Percentiles rank a stretch among this genome's conserved stretches.
These are phyloP conservation scores for Eospalax fontanierii DNA, from an alignment of 2,797 vertebrate genomes.

Conservation along the genomic window DNA sequence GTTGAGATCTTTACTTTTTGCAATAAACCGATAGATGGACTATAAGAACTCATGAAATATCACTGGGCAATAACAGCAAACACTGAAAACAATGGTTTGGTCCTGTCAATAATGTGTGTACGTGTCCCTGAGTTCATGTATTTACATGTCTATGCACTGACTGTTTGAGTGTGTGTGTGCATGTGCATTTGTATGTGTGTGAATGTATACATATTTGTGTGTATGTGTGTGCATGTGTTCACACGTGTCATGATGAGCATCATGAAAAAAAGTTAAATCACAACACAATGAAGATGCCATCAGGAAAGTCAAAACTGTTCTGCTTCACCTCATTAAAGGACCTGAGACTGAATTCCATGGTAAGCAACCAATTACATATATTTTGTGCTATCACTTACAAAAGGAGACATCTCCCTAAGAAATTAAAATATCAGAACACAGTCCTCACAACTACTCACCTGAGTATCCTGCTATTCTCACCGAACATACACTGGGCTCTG, in stretches of 20 bases:
- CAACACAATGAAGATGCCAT: not conserved
- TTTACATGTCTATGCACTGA: too few species aligned
- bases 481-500: not conserved
- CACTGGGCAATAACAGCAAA: not conserved
- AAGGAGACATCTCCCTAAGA: not conserved
- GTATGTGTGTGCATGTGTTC: not conserved
- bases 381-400: not conserved
- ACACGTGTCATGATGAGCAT: not conserved
- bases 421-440: not conserved
- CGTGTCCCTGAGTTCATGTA: not conserved
- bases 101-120: not conserved
- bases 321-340: not conserved
- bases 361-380: not conserved
- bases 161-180: not conserved
- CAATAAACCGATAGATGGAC: not conserved
- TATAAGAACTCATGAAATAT: not conserved
- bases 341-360: not conserved
- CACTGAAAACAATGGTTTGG: not conserved
- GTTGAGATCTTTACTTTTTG: not conserved
- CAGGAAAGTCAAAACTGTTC: not conserved
- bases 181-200: not conserved
- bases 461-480: too few species aligned
- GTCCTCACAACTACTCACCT: not conserved
- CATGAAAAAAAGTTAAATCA: slow-evolving; percentile 15
- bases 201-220: not conserved